Conservation (phyloP, 1,140 invertebrate species). For the Scaptomyza pallida region DNA sequence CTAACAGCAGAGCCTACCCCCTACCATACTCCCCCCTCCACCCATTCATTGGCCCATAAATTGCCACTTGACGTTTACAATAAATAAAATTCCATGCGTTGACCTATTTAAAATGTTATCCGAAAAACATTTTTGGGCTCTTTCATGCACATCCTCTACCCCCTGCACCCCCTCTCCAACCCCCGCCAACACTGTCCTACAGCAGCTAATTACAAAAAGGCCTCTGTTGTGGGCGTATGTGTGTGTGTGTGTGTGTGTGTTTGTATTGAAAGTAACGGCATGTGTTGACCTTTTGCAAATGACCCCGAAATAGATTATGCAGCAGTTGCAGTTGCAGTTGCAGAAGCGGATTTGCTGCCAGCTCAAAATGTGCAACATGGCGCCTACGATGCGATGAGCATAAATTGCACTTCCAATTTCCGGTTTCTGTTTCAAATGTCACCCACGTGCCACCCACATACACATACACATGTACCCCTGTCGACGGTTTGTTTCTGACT, state of each 20-base stretch:
- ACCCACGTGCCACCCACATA: constrained; percentile 17
- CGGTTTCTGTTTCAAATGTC: constrained; percentile 78
- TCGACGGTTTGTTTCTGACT: constrained; percentile 3
- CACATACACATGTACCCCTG: too few relatives aligned
- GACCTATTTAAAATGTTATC: constrained; percentile 56
- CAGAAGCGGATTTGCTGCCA: constrained; percentile 39
- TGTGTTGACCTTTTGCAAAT: constrained; percentile 73
- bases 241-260: background rate
- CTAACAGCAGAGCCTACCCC: background rate
- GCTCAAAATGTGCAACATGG: constrained; percentile 67
- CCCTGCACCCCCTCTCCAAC: background rate
- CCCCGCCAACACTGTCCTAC: background rate
- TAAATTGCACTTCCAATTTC: constrained; percentile 77
- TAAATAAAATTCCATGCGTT: constrained; percentile 52
- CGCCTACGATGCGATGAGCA: constrained; percentile 61
- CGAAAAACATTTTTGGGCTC: constrained; percentile 18
- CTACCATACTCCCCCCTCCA: background rate
- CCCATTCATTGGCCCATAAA: constrained; percentile 34
- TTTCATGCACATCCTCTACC: too few relatives aligned
- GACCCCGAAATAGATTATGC: constrained; percentile 75
- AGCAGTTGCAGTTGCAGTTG: constrained; percentile 20
- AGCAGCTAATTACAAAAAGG: constrained; percentile 59
- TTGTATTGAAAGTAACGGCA: constrained; percentile 54
- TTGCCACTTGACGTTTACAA: constrained; percentile 50
- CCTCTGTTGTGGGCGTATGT: constrained; percentile 5